Evolutionary conservation across 2,888 invertebrate genomes (phyloP).

Genomic region (Scaptomyza parva): DNA sequence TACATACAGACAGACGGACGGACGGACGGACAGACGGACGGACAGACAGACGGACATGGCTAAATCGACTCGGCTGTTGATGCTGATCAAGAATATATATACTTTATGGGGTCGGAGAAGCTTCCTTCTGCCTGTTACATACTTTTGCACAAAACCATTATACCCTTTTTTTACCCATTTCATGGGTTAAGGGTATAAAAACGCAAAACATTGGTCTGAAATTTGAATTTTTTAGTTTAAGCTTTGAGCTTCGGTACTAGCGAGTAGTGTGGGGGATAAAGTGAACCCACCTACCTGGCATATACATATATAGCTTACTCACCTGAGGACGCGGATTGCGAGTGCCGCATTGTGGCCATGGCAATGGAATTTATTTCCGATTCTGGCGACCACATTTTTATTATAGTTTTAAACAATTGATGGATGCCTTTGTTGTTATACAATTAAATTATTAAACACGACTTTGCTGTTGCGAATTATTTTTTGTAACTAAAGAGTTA

Average conservation of each 20-base stretch:
- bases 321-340: slow-evolving; percentile 91
- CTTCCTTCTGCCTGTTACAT: too few relatives aligned
- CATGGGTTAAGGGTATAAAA: too few relatives aligned
- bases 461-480: slow-evolving; percentile 30
- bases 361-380: slow-evolving; percentile 94
- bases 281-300: too few relatives aligned
- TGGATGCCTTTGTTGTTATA: slow-evolving; percentile 20
- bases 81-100: too few relatives aligned
- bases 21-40: too few relatives aligned
- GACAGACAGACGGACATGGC: too few relatives aligned
- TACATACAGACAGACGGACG: too few relatives aligned
- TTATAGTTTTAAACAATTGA: slow-evolving; percentile 66
- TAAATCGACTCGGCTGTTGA: too few relatives aligned
- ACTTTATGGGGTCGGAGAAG: too few relatives aligned
- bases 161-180: too few relatives aligned
- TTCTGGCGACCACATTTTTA: slow-evolving; percentile 88
- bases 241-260: slow-evolving; percentile 9
- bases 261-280: not conserved
- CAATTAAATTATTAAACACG: slow-evolving; percentile 25
- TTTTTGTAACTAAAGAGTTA: not conserved
- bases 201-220: slow-evolving; percentile 28
- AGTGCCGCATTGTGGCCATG: slow-evolving; percentile 91
- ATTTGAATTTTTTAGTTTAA: slow-evolving; percentile 40
- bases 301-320: slow-evolving; percentile 85
- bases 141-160: too few relatives aligned